These are phyloP conservation scores for Urocitellus parryii DNA, from an alignment of 2,113 vertebrate genomes.

Conservation along the genomic window DNA sequence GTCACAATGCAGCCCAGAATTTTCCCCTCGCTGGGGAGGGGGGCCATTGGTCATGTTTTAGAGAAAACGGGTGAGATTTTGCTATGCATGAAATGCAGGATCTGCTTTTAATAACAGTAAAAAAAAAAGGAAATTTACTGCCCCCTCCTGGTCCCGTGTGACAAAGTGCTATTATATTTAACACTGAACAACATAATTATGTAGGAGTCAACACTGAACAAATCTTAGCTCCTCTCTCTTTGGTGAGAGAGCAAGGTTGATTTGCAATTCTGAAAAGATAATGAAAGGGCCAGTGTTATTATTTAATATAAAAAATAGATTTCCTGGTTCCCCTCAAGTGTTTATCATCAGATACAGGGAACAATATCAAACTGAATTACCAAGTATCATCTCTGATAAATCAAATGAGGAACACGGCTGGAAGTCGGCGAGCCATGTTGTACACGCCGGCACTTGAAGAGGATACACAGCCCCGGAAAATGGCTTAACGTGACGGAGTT, in stretches of 20 bases:
- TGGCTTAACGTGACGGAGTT: neutral
- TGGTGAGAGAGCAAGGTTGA: neutral
- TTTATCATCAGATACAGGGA: slow-evolving; percentile 72
- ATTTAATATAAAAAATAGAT: slow-evolving; percentile 82
- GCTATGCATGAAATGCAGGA: neutral
- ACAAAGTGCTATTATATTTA: slow-evolving; percentile 57
- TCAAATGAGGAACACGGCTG: slow-evolving; percentile 58
- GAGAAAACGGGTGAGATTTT: slow-evolving; percentile 10
- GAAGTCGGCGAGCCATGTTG: neutral
- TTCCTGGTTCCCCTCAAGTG: slow-evolving; percentile 77
- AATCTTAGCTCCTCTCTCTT: slow-evolving; percentile 15
- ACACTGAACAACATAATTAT: slow-evolving; percentile 9
- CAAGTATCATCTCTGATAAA: slow-evolving; percentile 78
- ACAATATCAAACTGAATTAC: slow-evolving; percentile 80
- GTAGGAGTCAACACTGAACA: neutral
- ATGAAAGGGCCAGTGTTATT: slow-evolving; percentile 77
- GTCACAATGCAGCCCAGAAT: neutral
- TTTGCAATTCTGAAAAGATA: slow-evolving; percentile 75
- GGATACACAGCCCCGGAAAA: slow-evolving; percentile 10
- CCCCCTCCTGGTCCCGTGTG: slow-evolving; percentile 85
- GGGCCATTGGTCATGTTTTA: slow-evolving; percentile 1
- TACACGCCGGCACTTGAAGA: neutral
- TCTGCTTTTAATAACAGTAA: slow-evolving; percentile 67
- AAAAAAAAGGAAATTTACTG: slow-evolving; percentile 86
- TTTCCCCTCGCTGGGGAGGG: neutral